Evolutionary conservation across 2,113 vertebrate species (phyloP).

Genomic region (Aythya baeri): DNA sequence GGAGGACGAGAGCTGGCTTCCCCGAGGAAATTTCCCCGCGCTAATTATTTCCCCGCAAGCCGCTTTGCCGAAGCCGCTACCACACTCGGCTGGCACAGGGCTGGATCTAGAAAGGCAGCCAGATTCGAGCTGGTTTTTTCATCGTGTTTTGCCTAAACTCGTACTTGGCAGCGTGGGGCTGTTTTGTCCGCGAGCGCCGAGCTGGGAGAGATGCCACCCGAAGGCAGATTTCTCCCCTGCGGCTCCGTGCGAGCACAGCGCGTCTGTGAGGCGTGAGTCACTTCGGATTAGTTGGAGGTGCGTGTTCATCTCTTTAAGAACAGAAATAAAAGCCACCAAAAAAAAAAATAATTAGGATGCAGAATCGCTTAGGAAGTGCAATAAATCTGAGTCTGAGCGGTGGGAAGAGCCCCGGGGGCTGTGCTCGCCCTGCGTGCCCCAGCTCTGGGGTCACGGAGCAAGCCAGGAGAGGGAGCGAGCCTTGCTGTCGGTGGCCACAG

Average conservation of each 20-base stretch:
- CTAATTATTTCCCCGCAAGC: slow-evolving; percentile 23
- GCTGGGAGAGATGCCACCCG: not conserved
- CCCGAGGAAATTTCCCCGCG: not conserved
- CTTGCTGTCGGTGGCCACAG: not conserved
- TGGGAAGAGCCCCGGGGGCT: not conserved
- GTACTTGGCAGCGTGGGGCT: not conserved
- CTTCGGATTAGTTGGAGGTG: slow-evolving; percentile 16
- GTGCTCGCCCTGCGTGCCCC: not conserved
- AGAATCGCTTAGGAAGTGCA: not conserved
- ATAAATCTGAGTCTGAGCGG: not conserved
- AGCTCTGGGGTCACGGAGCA: not conserved
- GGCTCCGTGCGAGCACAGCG: not conserved
- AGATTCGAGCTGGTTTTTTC: not conserved
- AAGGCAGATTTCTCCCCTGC: slow-evolving; percentile 14
- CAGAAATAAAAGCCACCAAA: not conserved
- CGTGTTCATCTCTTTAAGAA: not conserved
- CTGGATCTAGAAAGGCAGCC: not conserved
- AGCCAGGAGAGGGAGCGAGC: not conserved
- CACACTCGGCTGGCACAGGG: not conserved
- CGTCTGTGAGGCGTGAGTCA: slow-evolving; percentile 37
- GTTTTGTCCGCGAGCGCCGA: not conserved
- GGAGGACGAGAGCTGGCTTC: slow-evolving; percentile 22
- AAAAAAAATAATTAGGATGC: not conserved
- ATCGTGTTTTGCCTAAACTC: not conserved
- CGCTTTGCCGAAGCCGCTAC: not conserved